These are phyloP conservation scores for Nylanderia fulva DNA, from an alignment of 1,140 invertebrate species.

Conservation along the genomic window DNA sequence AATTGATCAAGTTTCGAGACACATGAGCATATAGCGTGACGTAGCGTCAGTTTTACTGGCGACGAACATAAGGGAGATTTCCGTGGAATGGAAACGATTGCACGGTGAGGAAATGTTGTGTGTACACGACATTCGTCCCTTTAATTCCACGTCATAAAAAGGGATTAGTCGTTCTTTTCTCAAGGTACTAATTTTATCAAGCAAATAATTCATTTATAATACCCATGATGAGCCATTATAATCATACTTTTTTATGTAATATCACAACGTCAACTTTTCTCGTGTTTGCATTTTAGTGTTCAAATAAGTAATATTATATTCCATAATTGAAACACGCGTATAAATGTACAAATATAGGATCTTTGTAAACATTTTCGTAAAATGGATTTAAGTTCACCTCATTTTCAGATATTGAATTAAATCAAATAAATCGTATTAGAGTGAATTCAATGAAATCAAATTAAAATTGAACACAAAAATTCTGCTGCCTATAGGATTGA, in stretches of 20 bases:
- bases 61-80: constrained; percentile 6
- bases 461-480: background rate
- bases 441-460: constrained; percentile 10
- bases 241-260: background rate
- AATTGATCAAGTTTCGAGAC: constrained; percentile 53
- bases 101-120: background rate
- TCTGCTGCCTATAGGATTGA: background rate
- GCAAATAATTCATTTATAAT: constrained; percentile 42
- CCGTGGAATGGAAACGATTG: constrained; percentile 35
- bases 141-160: constrained; percentile 16
- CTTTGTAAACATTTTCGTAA: background rate
- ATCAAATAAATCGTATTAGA: background rate
- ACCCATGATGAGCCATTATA: background rate
- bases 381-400: background rate
- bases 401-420: background rate
- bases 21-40: constrained; percentile 31
- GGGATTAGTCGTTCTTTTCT: constrained; percentile 1
- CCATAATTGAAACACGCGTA: background rate
- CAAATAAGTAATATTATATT: background rate
- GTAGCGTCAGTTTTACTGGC: background rate
- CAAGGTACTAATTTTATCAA: constrained; percentile 45
- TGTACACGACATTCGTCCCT: constrained; percentile 1
- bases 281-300: background rate
- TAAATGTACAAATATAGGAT: background rate
- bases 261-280: background rate